Conservation (phyloP, 2,113 vertebrate genomes). For the Octodon degus region DNA sequence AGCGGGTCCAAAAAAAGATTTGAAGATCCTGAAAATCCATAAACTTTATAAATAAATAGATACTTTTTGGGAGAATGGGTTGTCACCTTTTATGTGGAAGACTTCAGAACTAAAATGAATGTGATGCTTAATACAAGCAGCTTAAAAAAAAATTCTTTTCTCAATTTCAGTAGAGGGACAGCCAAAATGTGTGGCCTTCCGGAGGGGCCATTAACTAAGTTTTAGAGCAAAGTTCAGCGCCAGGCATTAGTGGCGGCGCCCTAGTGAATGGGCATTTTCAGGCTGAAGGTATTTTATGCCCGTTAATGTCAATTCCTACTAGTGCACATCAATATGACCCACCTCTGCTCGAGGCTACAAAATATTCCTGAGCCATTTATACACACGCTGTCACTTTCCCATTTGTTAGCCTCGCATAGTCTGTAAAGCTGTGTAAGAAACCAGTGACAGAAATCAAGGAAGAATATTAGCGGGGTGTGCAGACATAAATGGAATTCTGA, state of each 20-base stretch:
- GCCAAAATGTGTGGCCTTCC: not conserved
- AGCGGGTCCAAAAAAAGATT: too few relatives aligned
- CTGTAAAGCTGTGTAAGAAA: not conserved
- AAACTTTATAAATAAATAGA: slow-evolving; percentile 20
- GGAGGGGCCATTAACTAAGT: not conserved
- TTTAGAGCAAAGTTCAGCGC: not conserved
- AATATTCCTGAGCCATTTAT: not conserved
- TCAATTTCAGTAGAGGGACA: not conserved
- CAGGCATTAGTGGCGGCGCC: not conserved
- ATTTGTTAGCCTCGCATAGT: not conserved
- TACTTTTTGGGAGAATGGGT: not conserved
- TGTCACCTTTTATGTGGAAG: not conserved
- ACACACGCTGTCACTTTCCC: not conserved
- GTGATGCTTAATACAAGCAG: not conserved
- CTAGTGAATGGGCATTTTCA: not conserved
- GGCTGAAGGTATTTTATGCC: not conserved
- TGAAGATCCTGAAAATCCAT: not conserved
- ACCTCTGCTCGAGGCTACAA: not conserved
- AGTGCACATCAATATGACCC: not conserved
- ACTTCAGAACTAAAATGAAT: slow-evolving; percentile 9
- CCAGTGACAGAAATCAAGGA: not conserved
- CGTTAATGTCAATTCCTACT: not conserved
- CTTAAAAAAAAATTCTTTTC: not conserved
- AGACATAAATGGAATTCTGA: not conserved
- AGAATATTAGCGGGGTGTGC: not conserved